These are phyloP conservation scores for Pollachius pollachius DNA, from an alignment of 2,113 vertebrate species.

Conservation along the genomic window DNA sequence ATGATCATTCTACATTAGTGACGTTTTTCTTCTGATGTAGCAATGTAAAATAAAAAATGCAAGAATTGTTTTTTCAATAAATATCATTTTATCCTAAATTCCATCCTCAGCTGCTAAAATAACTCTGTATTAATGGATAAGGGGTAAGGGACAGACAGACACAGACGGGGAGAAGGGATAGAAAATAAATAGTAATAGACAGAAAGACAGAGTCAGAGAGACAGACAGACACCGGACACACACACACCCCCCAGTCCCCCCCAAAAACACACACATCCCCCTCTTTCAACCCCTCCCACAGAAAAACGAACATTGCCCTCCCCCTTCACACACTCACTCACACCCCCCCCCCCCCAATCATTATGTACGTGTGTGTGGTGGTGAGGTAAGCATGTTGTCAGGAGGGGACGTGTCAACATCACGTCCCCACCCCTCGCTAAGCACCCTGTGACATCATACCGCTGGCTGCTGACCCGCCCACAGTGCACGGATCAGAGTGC, in stretches of 20 bases:
- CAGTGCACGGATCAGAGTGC: background rate
- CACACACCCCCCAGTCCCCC: background rate
- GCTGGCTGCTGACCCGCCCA: constrained; percentile 12
- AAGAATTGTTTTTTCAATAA: no score
- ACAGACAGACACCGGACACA: background rate
- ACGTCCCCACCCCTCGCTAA: constrained; percentile 17
- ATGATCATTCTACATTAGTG: no score
- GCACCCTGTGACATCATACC: constrained; percentile 35
- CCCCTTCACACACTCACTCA: constrained; percentile 12
- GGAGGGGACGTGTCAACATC: constrained; percentile 1
- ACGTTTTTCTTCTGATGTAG: no score
- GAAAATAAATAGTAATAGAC: background rate
- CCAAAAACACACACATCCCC: constrained; percentile 23
- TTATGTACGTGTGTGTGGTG: no score
- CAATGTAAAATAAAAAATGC: no score
- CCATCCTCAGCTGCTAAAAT: no score
- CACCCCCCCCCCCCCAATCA: background rate
- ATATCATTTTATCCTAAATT: no score
- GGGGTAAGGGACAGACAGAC: background rate
- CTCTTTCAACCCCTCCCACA: constrained; percentile 9
- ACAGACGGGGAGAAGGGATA: background rate
- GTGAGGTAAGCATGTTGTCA: no score
- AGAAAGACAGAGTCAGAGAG: constrained; percentile 1
- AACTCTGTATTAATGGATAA: no score
- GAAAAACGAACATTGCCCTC: constrained; percentile 25